Base-by-base conservation (phyloP, 1,140 invertebrate genomes). In the Araneus ventricosus region DNA sequence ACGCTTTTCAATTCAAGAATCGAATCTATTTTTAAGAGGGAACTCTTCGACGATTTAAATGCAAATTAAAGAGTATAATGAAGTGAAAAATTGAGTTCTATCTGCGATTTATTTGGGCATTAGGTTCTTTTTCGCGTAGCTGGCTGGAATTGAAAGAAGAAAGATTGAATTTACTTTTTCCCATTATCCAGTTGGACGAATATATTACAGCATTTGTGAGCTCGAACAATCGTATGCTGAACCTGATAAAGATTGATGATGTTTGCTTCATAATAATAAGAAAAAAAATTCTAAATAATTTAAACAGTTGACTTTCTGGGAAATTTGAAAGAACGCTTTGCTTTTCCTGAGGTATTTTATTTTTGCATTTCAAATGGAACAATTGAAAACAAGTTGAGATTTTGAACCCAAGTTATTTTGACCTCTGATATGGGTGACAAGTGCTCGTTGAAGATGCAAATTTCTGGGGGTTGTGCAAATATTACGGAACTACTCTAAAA, bases 181-280 rank as follows among this genome's bases (percentile, higher is more conserved):
- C 80, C 82, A 92, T 86, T 92, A 92, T 92, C 59, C 82, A 92
- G 52, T 92, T 57, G 90, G 41, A 86, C 75, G 90, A 92, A 92
- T 92, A 92, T 92, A 86, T 92, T 92, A 86, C 90, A 92, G 82
- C 52, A 41, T 86, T 92, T 92, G 80, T 61, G 67, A 92, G 59
- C 34, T 45, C n/a, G 39, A 86, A 82, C 39, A 52, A 37, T 86
- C 80, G 75, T 82, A 67, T 63, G 82, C 82, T 92, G 80, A 92
- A 52, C 61, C n/a, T 86, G 90, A 92, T 86, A 92, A 86, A 86
- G 90, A 92, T 92, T 85, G 84, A 86, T 92, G 90, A 39, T 90
- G 88, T 90, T 90, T 90, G 24, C 22, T 37, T 79, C 67, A 34
- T 79, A 90, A 79, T 79, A 80, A 59, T 59, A 90, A 79, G 27